phyloP scores from a whole-genome alignment of 2,888 invertebrate genomes.

The Muschampia plurimacula region DNA sequence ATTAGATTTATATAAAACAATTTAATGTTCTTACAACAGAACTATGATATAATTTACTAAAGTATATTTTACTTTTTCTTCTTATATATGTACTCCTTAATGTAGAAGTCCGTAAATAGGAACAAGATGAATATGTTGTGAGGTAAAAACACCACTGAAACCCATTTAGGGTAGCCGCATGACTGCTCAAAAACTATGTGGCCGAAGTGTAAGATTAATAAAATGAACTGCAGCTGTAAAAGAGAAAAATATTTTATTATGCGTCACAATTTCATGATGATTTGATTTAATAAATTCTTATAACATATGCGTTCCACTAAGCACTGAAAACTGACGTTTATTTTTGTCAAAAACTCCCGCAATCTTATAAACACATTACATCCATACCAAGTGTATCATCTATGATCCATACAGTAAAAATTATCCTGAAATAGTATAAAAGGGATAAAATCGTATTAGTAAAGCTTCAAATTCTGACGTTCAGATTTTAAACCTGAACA shows the following conservation, averaged over 20 bases:
- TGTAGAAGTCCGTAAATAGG: constrained; percentile 89
- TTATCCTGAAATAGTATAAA: too few relatives aligned
- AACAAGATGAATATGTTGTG: constrained; percentile 89
- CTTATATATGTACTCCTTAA: constrained; percentile 86
- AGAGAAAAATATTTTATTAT: constrained; percentile 1
- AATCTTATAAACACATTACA: too few relatives aligned
- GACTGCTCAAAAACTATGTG: constrained; percentile 83
- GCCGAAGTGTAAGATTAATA: constrained; percentile 86
- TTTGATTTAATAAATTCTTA: too few relatives aligned
- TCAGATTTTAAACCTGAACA: too few relatives aligned
- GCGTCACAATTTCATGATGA: background rate
- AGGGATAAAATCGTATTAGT: too few relatives aligned
- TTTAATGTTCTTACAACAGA: constrained; percentile 39
- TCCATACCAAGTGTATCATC: too few relatives aligned
- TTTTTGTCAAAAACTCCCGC: too few relatives aligned
- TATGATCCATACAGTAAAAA: too few relatives aligned
- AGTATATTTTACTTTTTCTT: constrained; percentile 61
- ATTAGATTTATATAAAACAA: constrained; percentile 20
- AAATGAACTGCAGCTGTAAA: constrained; percentile 87
- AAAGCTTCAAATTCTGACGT: too few relatives aligned
- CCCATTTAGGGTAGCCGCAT: constrained; percentile 88
- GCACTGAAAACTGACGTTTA: too few relatives aligned
- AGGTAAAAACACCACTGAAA: constrained; percentile 84
- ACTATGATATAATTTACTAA: constrained; percentile 26
- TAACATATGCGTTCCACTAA: too few relatives aligned